A percentile compares a stretch with the other conserved stretches of the same genome.
phyloP scores from a whole-genome alignment of 2,797 vertebrate genomes.

The Danio kyathit region DNA sequence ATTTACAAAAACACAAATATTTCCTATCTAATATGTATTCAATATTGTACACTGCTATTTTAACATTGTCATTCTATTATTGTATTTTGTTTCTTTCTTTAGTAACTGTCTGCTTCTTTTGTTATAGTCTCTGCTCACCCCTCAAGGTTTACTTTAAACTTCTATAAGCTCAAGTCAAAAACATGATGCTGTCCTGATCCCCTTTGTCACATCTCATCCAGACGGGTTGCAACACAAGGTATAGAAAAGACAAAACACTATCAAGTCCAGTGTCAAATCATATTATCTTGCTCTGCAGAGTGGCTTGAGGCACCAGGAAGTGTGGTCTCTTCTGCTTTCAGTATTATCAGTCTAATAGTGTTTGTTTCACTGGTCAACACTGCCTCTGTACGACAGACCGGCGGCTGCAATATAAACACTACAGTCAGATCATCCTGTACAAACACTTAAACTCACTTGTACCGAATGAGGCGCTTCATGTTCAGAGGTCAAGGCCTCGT shows the following conservation, averaged over 20 bases:
- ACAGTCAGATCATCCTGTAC: constrained; percentile 13
- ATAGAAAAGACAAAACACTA: constrained; percentile 2
- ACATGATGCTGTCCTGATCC: neutral
- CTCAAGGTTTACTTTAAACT: neutral
- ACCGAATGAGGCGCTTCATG: constrained; percentile 73
- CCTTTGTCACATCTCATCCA: neutral
- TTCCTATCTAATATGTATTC: neutral
- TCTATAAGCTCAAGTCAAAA: neutral
- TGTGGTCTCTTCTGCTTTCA: neutral
- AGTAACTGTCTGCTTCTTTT: neutral
- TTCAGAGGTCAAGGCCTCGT: constrained; percentile 86
- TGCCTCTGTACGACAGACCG: constrained; percentile 71
- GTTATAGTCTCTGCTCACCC: neutral
- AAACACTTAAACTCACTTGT: constrained; percentile 76
- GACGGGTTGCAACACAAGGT: neutral
- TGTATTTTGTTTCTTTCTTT: neutral
- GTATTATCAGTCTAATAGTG: neutral
- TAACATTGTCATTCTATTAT: neutral
- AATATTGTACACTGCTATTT: neutral
- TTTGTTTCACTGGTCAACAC: constrained; percentile 68
- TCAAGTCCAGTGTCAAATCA: neutral
- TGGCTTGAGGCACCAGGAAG: neutral
- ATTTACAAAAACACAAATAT: too few species aligned
- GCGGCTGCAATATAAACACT: constrained; percentile 42
- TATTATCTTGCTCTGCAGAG: neutral